Base-by-base conservation (phyloP, 1,140 invertebrate genomes). In the Holcopasites calliopsidis region DNA sequence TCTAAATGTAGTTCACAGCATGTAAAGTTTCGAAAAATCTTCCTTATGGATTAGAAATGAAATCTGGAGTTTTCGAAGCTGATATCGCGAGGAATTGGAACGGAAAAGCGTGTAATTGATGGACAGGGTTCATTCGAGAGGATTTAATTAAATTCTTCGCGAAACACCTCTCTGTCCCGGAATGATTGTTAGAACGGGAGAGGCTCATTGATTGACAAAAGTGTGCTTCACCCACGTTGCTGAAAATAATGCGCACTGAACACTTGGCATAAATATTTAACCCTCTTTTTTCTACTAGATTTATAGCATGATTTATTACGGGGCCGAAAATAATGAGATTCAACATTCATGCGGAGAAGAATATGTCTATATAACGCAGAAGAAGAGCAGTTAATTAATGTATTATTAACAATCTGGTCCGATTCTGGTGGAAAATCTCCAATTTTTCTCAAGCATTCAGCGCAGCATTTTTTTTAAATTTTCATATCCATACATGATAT, bases 81-180 rank as follows among this genome's bases (percentile, higher is more conserved):
- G 6, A 5, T 23, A 23, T 66, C 33, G 2, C 35, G 16, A 10
- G 23, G 7, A 35, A 50, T 33, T 47, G 16, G 23, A 40, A 5
- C 13, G 18, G n/a, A 65, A 50, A 35, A 31, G 11, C n/a, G 13
- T 3, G 6, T 11, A n/a, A 49, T 8, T 54, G 64, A 54, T 23
- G 28, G 49, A 66, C 64, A 49, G 47, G 23, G 11, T 54, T 55
- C 35, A 26, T 16, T 42, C 50, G 35, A 31, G 23, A 40, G 13
- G 35, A 21, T 68, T 55, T 66, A 66, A 66, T 66, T 52, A 66
- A 66, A 66, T 38, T 66, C 49, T n/a, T 38, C 28, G n/a, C 23
- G 33, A 28, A 38, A 66, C 47, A 38, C 18, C 23, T 28, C 16
- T 16, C 16, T 23, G 3, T 38, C 23, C 26, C 47, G 38, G 31